Evolutionary conservation across 2,888 invertebrate genomes (phyloP).

Genomic region (Thumatha senex): DNA sequence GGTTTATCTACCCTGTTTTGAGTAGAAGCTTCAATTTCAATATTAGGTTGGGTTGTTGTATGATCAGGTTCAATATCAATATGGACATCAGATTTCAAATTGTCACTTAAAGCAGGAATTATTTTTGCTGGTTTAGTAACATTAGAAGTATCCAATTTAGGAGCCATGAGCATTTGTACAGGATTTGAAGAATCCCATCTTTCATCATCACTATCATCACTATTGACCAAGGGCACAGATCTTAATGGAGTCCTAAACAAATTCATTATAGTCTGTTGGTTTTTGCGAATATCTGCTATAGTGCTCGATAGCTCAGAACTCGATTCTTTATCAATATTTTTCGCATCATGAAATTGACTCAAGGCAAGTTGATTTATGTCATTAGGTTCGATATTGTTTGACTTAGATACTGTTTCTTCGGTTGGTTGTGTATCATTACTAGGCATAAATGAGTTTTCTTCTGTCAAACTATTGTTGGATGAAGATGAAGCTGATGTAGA

Average conservation of each 20-base stretch:
- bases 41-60: neutral
- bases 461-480: neutral
- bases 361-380: neutral
- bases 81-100: neutral
- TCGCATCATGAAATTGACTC: neutral
- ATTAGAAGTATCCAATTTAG: neutral
- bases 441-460: neutral
- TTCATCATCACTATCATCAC: conserved; percentile 45
- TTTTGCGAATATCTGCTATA: neutral
- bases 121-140: neutral
- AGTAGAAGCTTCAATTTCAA: neutral
- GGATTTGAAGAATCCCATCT: conserved; percentile 52
- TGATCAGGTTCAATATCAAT: neutral
- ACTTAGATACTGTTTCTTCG: neutral
- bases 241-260: conserved; percentile 43
- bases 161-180: conserved; percentile 24
- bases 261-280: conserved; percentile 3
- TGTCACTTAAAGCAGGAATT: neutral
- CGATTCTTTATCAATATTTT: neutral
- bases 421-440: neutral
- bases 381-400: neutral
- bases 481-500: neutral
- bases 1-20: neutral
- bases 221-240: conserved; percentile 55
- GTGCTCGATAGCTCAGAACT: neutral